Conservation (phyloP, 2,797 vertebrate species). For the Antrozous pallidus region DNA sequence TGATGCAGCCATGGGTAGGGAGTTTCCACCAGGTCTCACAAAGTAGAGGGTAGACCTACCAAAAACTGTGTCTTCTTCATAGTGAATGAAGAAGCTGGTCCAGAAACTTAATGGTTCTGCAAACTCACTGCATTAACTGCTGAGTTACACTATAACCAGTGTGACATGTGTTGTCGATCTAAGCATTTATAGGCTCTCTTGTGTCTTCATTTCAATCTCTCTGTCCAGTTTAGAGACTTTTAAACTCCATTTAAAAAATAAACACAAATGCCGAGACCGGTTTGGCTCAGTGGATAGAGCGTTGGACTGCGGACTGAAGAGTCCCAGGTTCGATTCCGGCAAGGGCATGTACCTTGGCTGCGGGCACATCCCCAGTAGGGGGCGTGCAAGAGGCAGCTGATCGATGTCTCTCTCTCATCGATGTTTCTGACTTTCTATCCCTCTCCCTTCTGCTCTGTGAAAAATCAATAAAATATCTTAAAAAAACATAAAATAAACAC, state of each 20-base stretch:
- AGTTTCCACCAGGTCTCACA: background rate
- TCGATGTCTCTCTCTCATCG: no score
- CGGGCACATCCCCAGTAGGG: no score
- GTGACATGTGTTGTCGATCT: constrained; percentile 52
- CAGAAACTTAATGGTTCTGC: constrained; percentile 52
- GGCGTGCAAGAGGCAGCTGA: no score
- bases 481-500: constrained; percentile 76
- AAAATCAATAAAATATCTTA: no score
- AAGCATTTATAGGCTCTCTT: constrained; percentile 25
- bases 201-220: constrained; percentile 40
- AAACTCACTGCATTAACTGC: constrained; percentile 59
- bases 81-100: background rate
- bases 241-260: constrained; percentile 69
- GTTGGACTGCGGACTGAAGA: no score
- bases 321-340: no score
- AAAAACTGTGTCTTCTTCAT: background rate
- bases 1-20: background rate
- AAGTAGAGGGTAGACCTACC: background rate
- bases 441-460: no score
- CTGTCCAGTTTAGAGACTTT: constrained; percentile 45
- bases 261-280: no score
- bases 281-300: no score
- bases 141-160: constrained; percentile 48
- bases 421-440: no score
- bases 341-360: no score